A percentile compares a stretch with the other conserved stretches of the same genome.
Evolutionary conservation across 2,888 invertebrate genomes (phyloP).

Genomic region (Panopea generosa): DNA sequence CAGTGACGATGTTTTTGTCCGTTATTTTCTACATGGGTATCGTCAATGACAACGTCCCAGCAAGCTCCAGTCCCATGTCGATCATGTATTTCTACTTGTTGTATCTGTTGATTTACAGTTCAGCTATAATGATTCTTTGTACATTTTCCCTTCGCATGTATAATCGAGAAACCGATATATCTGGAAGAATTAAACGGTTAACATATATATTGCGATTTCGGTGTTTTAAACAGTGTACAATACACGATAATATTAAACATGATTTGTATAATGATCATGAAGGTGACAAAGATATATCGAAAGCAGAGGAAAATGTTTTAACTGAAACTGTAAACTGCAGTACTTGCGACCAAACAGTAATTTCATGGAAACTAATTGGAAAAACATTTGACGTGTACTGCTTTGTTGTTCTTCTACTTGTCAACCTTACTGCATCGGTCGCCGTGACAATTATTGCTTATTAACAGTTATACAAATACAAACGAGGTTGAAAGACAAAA

Average conservation of each 20-base stretch:
- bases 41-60: conserved; percentile 50
- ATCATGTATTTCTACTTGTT: conserved; percentile 49
- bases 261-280: too few relatives aligned
- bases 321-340: too few relatives aligned
- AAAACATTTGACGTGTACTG: conserved; percentile 39
- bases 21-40: conserved; percentile 56
- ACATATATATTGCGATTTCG: background rate
- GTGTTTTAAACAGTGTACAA: background rate
- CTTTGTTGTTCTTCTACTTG: too few relatives aligned
- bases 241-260: too few relatives aligned
- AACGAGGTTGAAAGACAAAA: too few relatives aligned
- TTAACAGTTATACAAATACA: too few relatives aligned
- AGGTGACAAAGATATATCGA: too few relatives aligned
- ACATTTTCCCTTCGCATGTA: conserved; percentile 42
- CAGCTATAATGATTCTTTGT: conserved; percentile 27
- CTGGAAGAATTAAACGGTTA: conserved; percentile 1
- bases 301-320: too few relatives aligned
- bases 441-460: too few relatives aligned
- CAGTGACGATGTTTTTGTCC: conserved; percentile 52
- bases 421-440: too few relatives aligned
- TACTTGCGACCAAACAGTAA: background rate
- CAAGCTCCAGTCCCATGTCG: conserved; percentile 49
- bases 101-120: conserved; percentile 40
- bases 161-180: conserved; percentile 23
- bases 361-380: conserved; percentile 35